Conservation (phyloP, 2,888 invertebrate species). For the Julus scandinavius region DNA sequence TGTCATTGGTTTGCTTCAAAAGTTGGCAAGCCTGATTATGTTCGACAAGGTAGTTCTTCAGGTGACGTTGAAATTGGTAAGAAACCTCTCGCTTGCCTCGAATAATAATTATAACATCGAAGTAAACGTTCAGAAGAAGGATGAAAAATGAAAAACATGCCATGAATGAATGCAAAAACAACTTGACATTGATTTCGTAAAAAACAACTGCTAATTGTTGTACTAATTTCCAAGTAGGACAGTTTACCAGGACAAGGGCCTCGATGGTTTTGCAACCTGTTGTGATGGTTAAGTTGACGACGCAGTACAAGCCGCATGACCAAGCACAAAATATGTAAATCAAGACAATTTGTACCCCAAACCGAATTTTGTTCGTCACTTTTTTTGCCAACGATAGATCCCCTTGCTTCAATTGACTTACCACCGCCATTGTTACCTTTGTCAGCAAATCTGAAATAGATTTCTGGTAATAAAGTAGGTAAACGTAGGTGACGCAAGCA, state of each 20-base stretch:
- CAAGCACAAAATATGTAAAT: background rate
- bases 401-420: background rate
- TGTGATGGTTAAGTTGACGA: background rate
- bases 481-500: background rate
- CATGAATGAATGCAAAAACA: background rate
- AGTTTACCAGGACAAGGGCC: background rate
- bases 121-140: background rate
- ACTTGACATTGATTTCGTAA: background rate
- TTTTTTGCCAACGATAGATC: background rate
- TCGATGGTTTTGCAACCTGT: background rate
- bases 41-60: conserved; percentile 6
- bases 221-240: background rate
- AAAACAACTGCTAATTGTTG: background rate
- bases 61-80: background rate
- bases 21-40: background rate
- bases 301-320: background rate
- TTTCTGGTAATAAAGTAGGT: background rate
- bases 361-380: background rate
- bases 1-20: background rate
- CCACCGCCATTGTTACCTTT: background rate
- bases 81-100: background rate
- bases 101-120: background rate
- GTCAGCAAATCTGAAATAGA: background rate
- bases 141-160: background rate
- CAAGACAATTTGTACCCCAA: background rate